Evolutionary conservation across 2,888 invertebrate genomes (phyloP).

Genomic region (Lepidocyrtinus sp.): DNA sequence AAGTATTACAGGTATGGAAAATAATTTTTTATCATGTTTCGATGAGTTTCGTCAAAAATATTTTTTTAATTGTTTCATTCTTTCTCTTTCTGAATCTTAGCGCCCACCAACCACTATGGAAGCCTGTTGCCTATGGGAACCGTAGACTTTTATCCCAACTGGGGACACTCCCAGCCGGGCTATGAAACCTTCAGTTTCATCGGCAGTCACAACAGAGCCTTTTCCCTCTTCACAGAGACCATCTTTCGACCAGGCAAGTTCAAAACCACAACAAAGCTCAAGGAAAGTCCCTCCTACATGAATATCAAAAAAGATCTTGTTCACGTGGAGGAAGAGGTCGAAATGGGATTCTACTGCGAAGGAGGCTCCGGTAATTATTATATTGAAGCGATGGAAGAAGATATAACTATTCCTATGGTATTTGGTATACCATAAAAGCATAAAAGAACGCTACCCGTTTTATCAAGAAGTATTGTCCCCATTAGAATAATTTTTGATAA

Average conservation of each 20-base stretch:
- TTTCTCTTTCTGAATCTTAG: no score
- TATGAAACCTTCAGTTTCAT: constrained; percentile 60
- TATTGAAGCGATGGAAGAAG: constrained; percentile 57
- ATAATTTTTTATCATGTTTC: no score
- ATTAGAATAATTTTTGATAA: no score
- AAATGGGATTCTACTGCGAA: constrained; percentile 62
- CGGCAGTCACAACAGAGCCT: constrained; percentile 61
- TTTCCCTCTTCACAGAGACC: constrained; percentile 55
- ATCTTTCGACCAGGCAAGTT: constrained; percentile 55
- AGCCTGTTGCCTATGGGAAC: constrained; percentile 61
- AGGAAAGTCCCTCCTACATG: constrained; percentile 56
- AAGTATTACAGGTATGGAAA: no score
- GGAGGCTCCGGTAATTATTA: constrained; percentile 57
- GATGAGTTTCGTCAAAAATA: no score
- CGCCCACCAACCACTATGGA: constrained; percentile 62
- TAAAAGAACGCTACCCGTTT: no score
- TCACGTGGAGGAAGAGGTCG: constrained; percentile 46
- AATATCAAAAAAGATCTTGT: constrained; percentile 54
- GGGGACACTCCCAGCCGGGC: constrained; percentile 62
- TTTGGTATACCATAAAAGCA: constrained; percentile 59
- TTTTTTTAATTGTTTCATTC: no score
- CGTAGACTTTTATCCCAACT: constrained; percentile 61
- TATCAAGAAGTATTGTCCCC: no score
- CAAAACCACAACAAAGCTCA: constrained; percentile 49
- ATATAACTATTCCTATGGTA: constrained; percentile 44